Evolutionary conservation across 2,797 vertebrate genomes (phyloP).

Genomic region (Pangasius larnaudii): DNA sequence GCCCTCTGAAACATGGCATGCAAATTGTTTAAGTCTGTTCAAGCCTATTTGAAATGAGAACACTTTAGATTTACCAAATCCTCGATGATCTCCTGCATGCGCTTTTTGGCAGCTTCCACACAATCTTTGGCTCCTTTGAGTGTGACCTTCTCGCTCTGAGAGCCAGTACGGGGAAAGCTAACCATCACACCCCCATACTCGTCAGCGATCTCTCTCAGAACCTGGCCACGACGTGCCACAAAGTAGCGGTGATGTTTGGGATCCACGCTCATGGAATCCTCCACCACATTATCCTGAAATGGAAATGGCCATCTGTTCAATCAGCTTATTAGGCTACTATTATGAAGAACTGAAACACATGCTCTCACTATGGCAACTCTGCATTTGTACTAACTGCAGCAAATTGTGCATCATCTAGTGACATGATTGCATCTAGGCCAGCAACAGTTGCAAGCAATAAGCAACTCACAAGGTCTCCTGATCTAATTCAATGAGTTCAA

Average conservation of each 20-base stretch:
- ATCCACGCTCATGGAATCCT: conserved; percentile 91
- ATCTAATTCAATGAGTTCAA: neutral
- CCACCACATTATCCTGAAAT: conserved; percentile 90
- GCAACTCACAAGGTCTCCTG: neutral
- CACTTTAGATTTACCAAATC: conserved; percentile 83
- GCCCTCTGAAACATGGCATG: neutral
- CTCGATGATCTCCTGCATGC: conserved; percentile 93
- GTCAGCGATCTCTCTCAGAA: conserved; percentile 92
- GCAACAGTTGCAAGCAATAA: neutral
- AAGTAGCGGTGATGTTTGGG: conserved; percentile 96
- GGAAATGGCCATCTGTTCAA: neutral
- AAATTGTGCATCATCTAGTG: neutral
- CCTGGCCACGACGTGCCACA: conserved; percentile 92
- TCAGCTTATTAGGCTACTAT: neutral
- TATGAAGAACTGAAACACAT: neutral
- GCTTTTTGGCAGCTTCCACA: conserved; percentile 96
- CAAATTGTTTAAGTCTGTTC: neutral
- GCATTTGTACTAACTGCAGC: conserved; percentile 6
- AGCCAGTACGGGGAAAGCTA: conserved; percentile 92
- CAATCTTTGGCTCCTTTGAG: conserved; percentile 98
- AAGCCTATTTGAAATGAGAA: neutral
- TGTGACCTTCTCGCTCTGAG: conserved; percentile 91
- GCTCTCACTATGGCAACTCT: conserved; percentile 3
- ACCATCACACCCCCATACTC: conserved; percentile 97
- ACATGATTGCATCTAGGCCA: neutral